Evolutionary conservation across 2,797 vertebrate species (phyloP), one percentile per base, ranked within the genome.

Genomic region (Hemitrygon akajei): DNA sequence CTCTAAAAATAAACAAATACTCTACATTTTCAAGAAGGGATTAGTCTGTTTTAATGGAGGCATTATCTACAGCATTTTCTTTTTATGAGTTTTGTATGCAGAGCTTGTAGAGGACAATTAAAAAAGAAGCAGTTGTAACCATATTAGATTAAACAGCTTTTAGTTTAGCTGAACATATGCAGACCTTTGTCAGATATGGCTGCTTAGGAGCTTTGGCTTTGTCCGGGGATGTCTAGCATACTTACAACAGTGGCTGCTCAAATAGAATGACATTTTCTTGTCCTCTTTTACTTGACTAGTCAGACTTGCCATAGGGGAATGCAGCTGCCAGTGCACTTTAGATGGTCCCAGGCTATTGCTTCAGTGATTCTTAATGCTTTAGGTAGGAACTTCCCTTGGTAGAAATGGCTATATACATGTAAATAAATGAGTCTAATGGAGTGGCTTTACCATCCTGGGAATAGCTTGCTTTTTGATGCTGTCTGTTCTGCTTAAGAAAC

Each of bases 351-450:
- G 71, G 91, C 69, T 93, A 58, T 93, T 93, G 91, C 91, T 76
- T n/a, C 11, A 93, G 56, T 76, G 58, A 16, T 71, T 76, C 40
- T 71, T 76, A 76, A 76, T 93, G 91, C 25, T 56, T 93, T 93
- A 76, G 76, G 71, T 76, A 93, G 27, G 71, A 76, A 47, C 71
- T 75, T 93, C 91, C 91, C 71, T 76, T 76, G 91, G 91, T 93
- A 76, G 71, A 76, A 47, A 47, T 91, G 89, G 66, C 89, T 91
- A 40, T 91, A 40, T 71, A 91, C 22, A 56, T 92, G 91, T 92
- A 92, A 92, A 92, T 92, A 92, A 92, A 69, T 92, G 91, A 73
- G 71, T 93, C 91, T 93, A 93, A 93, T 93, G 91, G 91, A 93
- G 73, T 75, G 71, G 25, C 71, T 76, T 93, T 75, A 47, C 40